Conservation (phyloP, 1,140 invertebrate genomes). For the Caerostris darwini region DNA sequence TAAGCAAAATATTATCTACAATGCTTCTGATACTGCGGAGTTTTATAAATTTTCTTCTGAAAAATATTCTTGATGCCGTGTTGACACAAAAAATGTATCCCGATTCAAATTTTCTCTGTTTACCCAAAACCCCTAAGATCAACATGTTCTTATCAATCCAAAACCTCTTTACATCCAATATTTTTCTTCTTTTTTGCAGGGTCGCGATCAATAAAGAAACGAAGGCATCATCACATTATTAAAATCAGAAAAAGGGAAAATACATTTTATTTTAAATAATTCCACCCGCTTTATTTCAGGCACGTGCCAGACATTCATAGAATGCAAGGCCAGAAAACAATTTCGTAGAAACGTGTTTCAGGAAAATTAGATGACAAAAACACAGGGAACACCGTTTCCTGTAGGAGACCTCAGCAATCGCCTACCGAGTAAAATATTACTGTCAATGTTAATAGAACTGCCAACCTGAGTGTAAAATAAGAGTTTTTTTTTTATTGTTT, state of each 20-base stretch:
- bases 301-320: conserved; percentile 22
- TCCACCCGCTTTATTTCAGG: not conserved
- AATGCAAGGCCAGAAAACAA: conserved; percentile 31
- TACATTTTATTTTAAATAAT: not conserved
- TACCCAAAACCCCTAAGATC: not conserved
- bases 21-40: too few species aligned
- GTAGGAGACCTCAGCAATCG: not conserved
- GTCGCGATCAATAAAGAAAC: not conserved
- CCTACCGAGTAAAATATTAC: conserved; percentile 39
- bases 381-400: not conserved
- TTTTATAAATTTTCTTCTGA: too few species aligned
- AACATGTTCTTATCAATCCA: too few species aligned
- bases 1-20: too few species aligned
- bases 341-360: conserved; percentile 65
- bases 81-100: too few species aligned
- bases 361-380: conserved; percentile 72
- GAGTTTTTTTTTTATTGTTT: not conserved
- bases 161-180: not conserved
- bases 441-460: conserved; percentile 65
- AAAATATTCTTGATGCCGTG: too few species aligned
- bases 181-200: not conserved
- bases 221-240: conserved; percentile 33
- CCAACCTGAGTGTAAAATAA: not conserved
- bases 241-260: not conserved
- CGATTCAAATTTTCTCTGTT: not conserved